Conservation (phyloP, 2,888 invertebrate genomes). For the Oxyteleia sp. region DNA sequence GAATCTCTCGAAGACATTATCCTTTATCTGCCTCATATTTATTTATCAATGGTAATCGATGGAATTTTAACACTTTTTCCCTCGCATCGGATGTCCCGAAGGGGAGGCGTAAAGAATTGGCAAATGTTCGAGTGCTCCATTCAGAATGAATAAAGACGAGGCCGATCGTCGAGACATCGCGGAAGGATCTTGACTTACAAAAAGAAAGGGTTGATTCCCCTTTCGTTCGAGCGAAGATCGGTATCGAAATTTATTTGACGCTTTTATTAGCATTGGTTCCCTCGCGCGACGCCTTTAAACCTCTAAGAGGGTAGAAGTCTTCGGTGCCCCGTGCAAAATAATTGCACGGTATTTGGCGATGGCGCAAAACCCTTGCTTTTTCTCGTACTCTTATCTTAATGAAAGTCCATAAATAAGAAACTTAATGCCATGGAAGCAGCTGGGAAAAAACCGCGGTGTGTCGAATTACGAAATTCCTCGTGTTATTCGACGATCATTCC, state of each 20-base stretch:
- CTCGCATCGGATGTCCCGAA: slow-evolving; percentile 61
- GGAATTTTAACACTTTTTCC: slow-evolving; percentile 75
- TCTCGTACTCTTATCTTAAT: slow-evolving; percentile 86
- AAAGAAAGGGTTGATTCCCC: slow-evolving; percentile 80
- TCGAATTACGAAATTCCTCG: slow-evolving; percentile 75
- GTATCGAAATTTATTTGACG: slow-evolving; percentile 87
- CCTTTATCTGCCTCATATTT: slow-evolving; percentile 78
- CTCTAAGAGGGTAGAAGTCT: slow-evolving; percentile 75
- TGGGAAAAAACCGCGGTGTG: slow-evolving; percentile 80
- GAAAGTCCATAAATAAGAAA: slow-evolving; percentile 87
- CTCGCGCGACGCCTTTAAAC: slow-evolving; percentile 77
- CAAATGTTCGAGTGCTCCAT: slow-evolving; percentile 78
- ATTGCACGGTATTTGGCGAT: slow-evolving; percentile 85
- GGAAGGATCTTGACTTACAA: slow-evolving; percentile 78
- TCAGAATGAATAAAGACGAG: slow-evolving; percentile 79
- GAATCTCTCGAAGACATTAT: slow-evolving; percentile 71
- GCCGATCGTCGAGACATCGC: slow-evolving; percentile 74
- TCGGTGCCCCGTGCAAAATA: slow-evolving; percentile 82
- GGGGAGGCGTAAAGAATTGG: slow-evolving; percentile 75
- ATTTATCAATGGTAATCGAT: slow-evolving; percentile 77
- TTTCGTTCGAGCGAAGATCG: slow-evolving; percentile 80
- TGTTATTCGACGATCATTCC: slow-evolving; percentile 50
- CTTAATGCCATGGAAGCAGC: slow-evolving; percentile 86
- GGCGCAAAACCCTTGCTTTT: slow-evolving; percentile 82
- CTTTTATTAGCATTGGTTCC: slow-evolving; percentile 85